Conservation (phyloP, 1,140 invertebrate genomes). For the Maconellicoccus hirsutus region DNA sequence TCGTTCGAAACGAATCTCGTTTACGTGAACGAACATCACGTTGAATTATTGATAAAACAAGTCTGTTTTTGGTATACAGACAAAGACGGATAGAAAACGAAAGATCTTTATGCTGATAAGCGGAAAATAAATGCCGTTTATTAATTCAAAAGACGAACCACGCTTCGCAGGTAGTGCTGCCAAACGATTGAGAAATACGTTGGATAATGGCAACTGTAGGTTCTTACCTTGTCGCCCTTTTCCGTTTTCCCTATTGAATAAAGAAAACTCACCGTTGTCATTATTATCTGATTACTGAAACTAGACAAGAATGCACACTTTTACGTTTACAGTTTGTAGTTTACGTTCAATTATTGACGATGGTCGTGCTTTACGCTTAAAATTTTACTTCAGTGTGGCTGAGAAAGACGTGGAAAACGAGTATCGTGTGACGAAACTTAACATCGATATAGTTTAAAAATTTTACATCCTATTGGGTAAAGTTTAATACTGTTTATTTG, state of each 20-base stretch:
- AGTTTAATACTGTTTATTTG: background rate
- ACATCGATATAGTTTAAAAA: background rate
- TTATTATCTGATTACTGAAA: slow-evolving; percentile 9
- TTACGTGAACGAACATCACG: slow-evolving; percentile 16
- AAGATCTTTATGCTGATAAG: slow-evolving; percentile 20
- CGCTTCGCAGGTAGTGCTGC: background rate
- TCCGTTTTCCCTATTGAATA: background rate
- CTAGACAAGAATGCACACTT: slow-evolving; percentile 3
- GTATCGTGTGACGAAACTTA: too few species aligned
- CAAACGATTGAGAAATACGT: background rate
- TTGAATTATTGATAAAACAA: slow-evolving; percentile 20
- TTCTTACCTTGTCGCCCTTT: background rate
- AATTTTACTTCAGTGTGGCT: background rate
- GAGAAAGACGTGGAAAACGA: background rate
- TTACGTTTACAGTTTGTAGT: background rate
- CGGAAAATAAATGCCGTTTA: slow-evolving; percentile 18
- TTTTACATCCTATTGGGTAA: background rate
- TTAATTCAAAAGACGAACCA: slow-evolving; percentile 14
- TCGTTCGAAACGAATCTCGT: slow-evolving; percentile 14
- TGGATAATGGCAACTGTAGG: background rate
- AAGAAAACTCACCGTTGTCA: slow-evolving; percentile 3
- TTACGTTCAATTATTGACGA: background rate
- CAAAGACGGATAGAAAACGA: slow-evolving; percentile 6
- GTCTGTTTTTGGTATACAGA: slow-evolving; percentile 6
- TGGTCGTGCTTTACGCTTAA: background rate